Base-by-base conservation (phyloP, 2,797 vertebrate species). In the Anisognathus igniventris region DNA sequence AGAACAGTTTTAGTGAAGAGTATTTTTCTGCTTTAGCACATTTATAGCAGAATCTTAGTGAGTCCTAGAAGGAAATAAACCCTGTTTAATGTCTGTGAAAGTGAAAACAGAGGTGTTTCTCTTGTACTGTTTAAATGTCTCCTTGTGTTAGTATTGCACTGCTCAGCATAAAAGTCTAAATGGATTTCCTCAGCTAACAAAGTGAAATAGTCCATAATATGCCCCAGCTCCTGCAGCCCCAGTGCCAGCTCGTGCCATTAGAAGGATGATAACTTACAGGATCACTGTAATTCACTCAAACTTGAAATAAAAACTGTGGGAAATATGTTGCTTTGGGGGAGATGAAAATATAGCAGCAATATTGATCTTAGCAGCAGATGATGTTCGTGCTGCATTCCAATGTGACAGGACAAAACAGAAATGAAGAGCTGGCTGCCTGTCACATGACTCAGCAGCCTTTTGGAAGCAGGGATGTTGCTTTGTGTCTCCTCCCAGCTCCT, bases 271-370 rank as follows among this genome's bases (percentile, higher is more conserved):
- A 80, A 84, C 62, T 88, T 84, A 39, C 35, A 93, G 78, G 37
- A 66, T 78, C 61, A 37, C 85, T 80, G 5, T 57, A 86, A 75
- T 78, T 90, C 71, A 75, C n/a, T 80, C 23, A 1, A 73, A 90
- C 84, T 91, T 72, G 62, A 78, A 78, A 91, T 90, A 70, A 90
- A 96, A 95, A 68, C 82, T 72, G 56, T 73, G 72, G 61, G 8
- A 91, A 96, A 94, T 80, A 54, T n/a, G 62, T 81, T 92, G 79
- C 79, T 93, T 92, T 90, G 15, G 50, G 70, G 86, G 54, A 90
- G 76, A 84, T 84, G 73, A 72, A 91, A 93, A 92, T 81, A 65
- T 22, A 58, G 25, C 75, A 68, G 75, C 96, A 91, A 61, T 88
- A 80, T 91, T 94, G 92, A 88, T 78, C 73, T 45, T 18, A 7